These are phyloP conservation scores for Adelphocoris suturalis DNA, from an alignment of 2,888 invertebrate species.

Conservation along the genomic window DNA sequence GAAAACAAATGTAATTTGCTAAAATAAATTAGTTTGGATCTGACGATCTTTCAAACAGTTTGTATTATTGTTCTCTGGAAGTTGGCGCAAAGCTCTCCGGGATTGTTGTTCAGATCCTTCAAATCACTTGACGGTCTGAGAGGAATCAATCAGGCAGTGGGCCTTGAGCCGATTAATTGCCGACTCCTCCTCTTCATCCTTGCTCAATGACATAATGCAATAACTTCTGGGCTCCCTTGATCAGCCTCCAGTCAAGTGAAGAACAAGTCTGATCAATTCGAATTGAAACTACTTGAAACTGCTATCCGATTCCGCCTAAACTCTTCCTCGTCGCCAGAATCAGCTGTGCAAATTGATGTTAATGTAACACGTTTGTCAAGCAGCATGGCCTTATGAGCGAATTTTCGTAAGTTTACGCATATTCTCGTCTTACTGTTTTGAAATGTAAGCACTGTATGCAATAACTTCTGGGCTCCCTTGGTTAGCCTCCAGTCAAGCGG, in stretches of 20 bases:
- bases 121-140: not conserved
- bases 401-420: too few relatives aligned
- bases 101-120: not conserved
- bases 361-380: too few relatives aligned
- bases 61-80: too few relatives aligned
- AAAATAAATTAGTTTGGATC: too few relatives aligned
- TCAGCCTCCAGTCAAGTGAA: constrained; percentile 15
- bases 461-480: not conserved
- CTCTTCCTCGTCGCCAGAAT: not conserved
- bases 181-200: constrained; percentile 21
- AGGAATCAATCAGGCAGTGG: constrained; percentile 11
- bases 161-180: constrained; percentile 50
- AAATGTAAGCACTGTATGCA: too few relatives aligned
- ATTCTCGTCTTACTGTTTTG: too few relatives aligned
- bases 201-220: constrained; percentile 6
- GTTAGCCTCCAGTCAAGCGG: not conserved
- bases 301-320: not conserved
- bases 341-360: not conserved
- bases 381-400: too few relatives aligned
- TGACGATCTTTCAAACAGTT: too few relatives aligned
- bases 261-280: constrained; percentile 20
- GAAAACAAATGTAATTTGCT: too few relatives aligned
- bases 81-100: too few relatives aligned
- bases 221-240: not conserved
- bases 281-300: constrained; percentile 7